phyloP scores from a whole-genome alignment of 2,888 invertebrate species.

The Torymus texanus region DNA sequence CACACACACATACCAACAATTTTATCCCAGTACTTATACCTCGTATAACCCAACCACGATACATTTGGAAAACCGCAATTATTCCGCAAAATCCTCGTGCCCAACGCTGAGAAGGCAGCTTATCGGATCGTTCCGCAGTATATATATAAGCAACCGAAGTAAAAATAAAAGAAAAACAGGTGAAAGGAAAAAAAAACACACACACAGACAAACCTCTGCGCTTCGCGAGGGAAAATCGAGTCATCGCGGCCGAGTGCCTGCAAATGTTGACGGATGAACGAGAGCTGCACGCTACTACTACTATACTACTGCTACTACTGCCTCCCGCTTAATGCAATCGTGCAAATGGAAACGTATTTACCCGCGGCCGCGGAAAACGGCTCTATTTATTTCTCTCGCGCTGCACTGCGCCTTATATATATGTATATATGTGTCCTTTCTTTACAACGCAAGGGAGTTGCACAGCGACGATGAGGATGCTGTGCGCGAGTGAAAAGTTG shows the following conservation, averaged over 20 bases:
- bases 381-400: constrained; percentile 54
- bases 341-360: constrained; percentile 60
- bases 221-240: constrained; percentile 37
- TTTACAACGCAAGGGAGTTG: neutral
- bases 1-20: too few relatives aligned
- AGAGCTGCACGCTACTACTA: neutral
- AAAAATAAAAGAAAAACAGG: neutral
- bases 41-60: too few relatives aligned
- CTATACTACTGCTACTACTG: neutral
- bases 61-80: neutral
- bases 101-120: neutral
- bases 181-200: neutral
- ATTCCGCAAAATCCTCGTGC: constrained; percentile 2
- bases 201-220: neutral
- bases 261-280: constrained; percentile 40
- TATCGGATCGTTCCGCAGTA: neutral
- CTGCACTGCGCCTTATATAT: constrained; percentile 1
- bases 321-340: constrained; percentile 56
- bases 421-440: constrained; percentile 34
- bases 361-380: constrained; percentile 45
- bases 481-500: neutral
- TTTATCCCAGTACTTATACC: too few relatives aligned
- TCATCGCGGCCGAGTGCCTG: constrained; percentile 36
- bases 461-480: neutral
- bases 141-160: too few relatives aligned